Evolutionary conservation across 1,140 invertebrate species (phyloP), one percentile per base, ranked within the genome.

Genomic region (Aphelenchoides avenae): DNA sequence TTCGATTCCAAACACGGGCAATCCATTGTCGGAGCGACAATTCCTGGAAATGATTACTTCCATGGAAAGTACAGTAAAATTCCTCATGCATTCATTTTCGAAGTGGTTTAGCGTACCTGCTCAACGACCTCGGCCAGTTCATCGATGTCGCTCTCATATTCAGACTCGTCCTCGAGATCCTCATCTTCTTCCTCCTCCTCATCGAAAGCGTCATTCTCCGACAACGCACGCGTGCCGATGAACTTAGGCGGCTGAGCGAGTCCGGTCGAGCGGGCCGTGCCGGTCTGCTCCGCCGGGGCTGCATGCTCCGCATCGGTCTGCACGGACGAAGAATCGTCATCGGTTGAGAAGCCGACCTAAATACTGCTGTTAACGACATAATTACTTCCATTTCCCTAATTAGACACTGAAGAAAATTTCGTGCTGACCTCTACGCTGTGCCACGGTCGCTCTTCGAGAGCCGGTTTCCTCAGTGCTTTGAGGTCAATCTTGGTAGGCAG

Each of bases 41-140:
- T n/a, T n/a, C n/a, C n/a, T n/a, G n/a, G n/a, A n/a, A n/a, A n/a
- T n/a, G n/a, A n/a, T n/a, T n/a, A n/a, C n/a, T n/a, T n/a, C n/a
- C n/a, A n/a, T n/a, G n/a, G n/a, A n/a, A n/a, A n/a, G n/a, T n/a
- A n/a, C n/a, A n/a, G n/a, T n/a, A n/a, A n/a, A n/a, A n/a, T n/a
- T n/a, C n/a, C n/a, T n/a, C n/a, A n/a, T n/a, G n/a, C n/a, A n/a
- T n/a, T n/a, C n/a, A n/a, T n/a, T n/a, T n/a, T n/a, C n/a, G n/a
- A n/a, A n/a, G n/a, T n/a, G n/a, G n/a, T n/a, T n/a, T n/a, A n/a
- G n/a, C n/a, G n/a, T n/a, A n/a, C 48, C 29, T 62, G 43, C 37
- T 71, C 70, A 27, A 75, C 74, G n/a, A 46, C 71, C 30, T 77
- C 71, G 20, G 73, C 73, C 39, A 75, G 47, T 57, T 75, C 73